Base-by-base conservation (phyloP, 92 coral and sea anemone genomes). In the Epizoanthus illoricatus region DNA sequence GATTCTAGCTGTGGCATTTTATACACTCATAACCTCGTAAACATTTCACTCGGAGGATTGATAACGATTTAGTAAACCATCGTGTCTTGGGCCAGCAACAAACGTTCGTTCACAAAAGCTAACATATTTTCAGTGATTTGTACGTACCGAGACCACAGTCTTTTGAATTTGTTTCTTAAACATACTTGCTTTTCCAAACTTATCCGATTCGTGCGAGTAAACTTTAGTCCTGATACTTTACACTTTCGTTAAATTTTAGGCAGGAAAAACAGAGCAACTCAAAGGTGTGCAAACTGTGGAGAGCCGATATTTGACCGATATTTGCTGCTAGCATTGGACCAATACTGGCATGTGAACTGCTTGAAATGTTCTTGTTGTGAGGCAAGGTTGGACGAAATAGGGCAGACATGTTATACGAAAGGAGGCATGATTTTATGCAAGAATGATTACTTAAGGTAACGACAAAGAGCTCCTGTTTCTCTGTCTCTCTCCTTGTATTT, bases 301-400 rank as follows among this genome's bases (percentile, higher is more conserved):
- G 67, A 85, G 60, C 73, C 87, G 55, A 87, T 87, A 28, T 65
- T 82, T 65, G 90, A 87, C 80, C 73, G 87, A 9, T 83, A 75
- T 70, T 81, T 87, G 24, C 71, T 87, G 17, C 69, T 81, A 54
- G 90, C 90, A 0, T 52, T 87, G 52, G 90, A 87, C 71, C 86
- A 87, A 60, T 87, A 87, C 66, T 87, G 90, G 90, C 90, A 87
- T 73, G 81, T 83, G 80, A 85, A 87, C 52, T 87, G 90, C 55
- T 79, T 87, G 69, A 84, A 87, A 49, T 87, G 90, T 40, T 87
- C 90, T 28, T 87, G 90, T 43, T 87, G 90, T 61, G 75, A 83
- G 9, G 90, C 75, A 4, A 74, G 81, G 59, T 65, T 87, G 23
- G 90, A 80, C 18, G 90, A 87, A 28, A 76, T 87, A 15, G 90